Percentiles rank a stretch among this genome's conserved stretches.
These are phyloP conservation scores for Argynnis bischoffii DNA, from an alignment of 2,888 invertebrate species.

Conservation along the genomic window DNA sequence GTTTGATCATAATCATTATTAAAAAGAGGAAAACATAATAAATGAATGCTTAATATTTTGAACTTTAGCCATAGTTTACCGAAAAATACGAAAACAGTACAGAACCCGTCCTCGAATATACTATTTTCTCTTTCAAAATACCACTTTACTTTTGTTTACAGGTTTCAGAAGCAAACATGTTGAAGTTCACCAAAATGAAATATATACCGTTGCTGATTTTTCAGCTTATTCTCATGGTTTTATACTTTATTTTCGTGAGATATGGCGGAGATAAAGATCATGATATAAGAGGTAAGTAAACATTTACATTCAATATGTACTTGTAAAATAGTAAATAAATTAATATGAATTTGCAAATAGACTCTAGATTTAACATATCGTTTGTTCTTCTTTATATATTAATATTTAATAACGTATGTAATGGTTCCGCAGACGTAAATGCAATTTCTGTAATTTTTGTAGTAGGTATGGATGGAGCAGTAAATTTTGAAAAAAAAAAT, in stretches of 20 bases:
- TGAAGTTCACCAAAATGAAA: conserved; percentile 51
- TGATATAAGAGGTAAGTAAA: conserved; percentile 54
- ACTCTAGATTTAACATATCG: neutral
- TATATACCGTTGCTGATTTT: conserved; percentile 65
- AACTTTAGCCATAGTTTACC: too few relatives aligned
- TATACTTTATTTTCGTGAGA: conserved; percentile 62
- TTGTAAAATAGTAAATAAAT: neutral
- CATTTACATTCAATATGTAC: conserved; percentile 17
- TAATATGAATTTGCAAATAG: neutral
- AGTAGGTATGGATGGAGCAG: too few relatives aligned
- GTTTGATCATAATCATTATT: too few relatives aligned
- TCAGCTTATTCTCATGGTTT: conserved; percentile 61
- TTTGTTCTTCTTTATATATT: neutral
- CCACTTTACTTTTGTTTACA: conserved; percentile 3
- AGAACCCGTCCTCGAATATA: too few relatives aligned
- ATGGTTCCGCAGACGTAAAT: too few relatives aligned
- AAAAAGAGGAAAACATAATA: too few relatives aligned
- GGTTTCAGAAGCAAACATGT: conserved; percentile 44
- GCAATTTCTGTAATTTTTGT: too few relatives aligned
- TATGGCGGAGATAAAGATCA: conserved; percentile 55
- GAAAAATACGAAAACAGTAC: too few relatives aligned
- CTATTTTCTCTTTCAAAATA: neutral
- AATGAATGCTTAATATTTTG: too few relatives aligned
- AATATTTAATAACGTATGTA: neutral
- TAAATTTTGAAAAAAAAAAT: too few relatives aligned